Evolutionary conservation across 2,888 invertebrate genomes (phyloP), one percentile per base, ranked within the genome.

Genomic region (Eupsilia transversa): DNA sequence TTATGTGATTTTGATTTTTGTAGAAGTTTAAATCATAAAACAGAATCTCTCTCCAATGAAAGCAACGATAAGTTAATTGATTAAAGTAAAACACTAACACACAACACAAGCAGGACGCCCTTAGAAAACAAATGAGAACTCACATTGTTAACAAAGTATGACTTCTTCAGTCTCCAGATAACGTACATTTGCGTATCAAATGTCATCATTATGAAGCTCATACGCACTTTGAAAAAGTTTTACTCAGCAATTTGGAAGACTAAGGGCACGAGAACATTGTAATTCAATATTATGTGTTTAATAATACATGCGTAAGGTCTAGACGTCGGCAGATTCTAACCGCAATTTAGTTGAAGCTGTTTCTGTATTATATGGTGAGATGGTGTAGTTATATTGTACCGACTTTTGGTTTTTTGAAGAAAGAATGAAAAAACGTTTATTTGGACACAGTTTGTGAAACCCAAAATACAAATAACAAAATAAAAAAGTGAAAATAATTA

Each of bases 111-210:
- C 10, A 63, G 17, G 76, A 60, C 33, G 12, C 69, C 69, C 57
- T 73, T 12, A 59, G 20, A 57, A 60, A 70, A 79, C 69, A 80
- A 83, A 71, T 56, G 33, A 61, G 57, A 72, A 70, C 64, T 65
- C 67, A 64, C 59, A 73, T 74, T 72, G 64, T 78, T 74, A 83
- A 43, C 72, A 76, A 78, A 85, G 65, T 82, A 71, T 68, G 80
- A 60, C 61, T 81, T 79, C 70, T 74, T 63, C 66, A 74, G 60
- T 79, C 46, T 76, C 57, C n/a, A 69, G 75, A 75, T 78, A 60
- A 73, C 68, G 56, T 67, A 59, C 41, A 61, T 71, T 71, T 72
- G 66, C 41, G 60, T 85, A 74, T 74, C 71, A 78, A 74, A 74
- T 78, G 57, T 56, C 68, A 67, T 79, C 69, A 79, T 82, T 85